Evolutionary conservation across 2,113 vertebrate genomes (phyloP).

Genomic region (Sinocyclocheilus anophthalmus): DNA sequence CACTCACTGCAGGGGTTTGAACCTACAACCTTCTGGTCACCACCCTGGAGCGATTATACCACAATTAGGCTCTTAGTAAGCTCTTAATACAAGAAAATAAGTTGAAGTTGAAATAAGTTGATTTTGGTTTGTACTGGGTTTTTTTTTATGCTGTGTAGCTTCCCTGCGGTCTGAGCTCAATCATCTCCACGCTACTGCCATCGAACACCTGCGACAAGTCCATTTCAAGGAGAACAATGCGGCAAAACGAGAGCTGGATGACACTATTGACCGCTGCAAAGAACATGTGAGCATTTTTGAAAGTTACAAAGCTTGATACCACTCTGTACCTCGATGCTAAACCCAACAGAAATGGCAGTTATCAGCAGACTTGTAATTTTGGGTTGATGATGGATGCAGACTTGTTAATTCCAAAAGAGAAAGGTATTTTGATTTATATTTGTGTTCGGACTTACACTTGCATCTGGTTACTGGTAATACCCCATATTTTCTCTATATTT

Average conservation of each 20-base stretch:
- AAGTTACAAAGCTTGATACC: not conserved
- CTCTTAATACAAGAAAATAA: not conserved
- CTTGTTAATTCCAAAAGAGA: not conserved
- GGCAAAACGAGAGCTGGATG: constrained; percentile 86
- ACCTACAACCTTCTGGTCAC: not conserved
- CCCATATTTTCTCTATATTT: not conserved
- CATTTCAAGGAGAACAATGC: constrained; percentile 87
- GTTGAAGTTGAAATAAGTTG: not conserved
- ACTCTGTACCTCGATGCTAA: not conserved
- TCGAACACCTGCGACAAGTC: constrained; percentile 87
- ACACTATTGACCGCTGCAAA: constrained; percentile 83
- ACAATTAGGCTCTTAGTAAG: not conserved
- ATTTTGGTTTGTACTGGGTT: not conserved
- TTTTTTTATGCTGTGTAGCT: constrained; percentile 70
- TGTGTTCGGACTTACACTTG: not conserved
- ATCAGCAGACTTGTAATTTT: not conserved
- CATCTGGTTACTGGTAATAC: not conserved
- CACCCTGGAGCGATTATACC: not conserved
- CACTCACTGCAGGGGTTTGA: not conserved
- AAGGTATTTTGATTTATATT: not conserved
- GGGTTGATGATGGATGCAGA: not conserved
- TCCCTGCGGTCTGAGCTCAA: constrained; percentile 94
- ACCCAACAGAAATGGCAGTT: not conserved
- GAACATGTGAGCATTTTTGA: constrained; percentile 76
- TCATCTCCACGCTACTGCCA: constrained; percentile 89